Base-by-base conservation (phyloP, 2,113 vertebrate genomes). In the Chinchilla lanigera region DNA sequence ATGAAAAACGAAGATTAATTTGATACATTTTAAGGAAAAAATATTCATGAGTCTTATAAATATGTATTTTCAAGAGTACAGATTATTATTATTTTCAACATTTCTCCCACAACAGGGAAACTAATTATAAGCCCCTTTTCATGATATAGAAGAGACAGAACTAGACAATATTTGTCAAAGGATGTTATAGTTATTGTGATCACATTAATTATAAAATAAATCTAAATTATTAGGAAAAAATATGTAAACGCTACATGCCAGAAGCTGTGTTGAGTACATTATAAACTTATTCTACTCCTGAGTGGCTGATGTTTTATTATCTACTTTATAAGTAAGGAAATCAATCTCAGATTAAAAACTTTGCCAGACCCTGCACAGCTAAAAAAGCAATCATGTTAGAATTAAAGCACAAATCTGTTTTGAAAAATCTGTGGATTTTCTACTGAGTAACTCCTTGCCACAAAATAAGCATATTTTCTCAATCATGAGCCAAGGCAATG, bases 1-100 rank as follows among this genome's bases (percentile, higher is more conserved):
- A 81, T 77, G n/a, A 92, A 91, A 96, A 92, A 86, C 30, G 65
- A 85, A 80, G 56, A 50, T 84, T 58, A 54, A 93, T 47, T 85
- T 85, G 44, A 16, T 33, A 75, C 7, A 38, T 77, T 78, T 71
- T 54, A 91, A 91, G 24, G 26, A 28, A 82, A 93, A 86, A 44
- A 19, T 38, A 41, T 24, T 44, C 47, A 35, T 86, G 17, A 86
- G 28, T 86, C 61, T 67, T 50, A 94, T 20, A 89, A 50, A 90
- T 52, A n/a, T 6, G 71, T 6, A 86, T 33, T 47, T 90, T 88
- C 41, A 90, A 69, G 50, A 41, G 22, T 85, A 58, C 12, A 58
- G 71, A 86, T 41, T 95, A 73, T 17, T 30, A 82, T 50, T 41
- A 77, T 56, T 87, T 90, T 50, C 87, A 78, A 77, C 20, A 92